These are phyloP conservation scores for Dicyrtoma fusca DNA, from an alignment of 2,888 invertebrate genomes.

Conservation along the genomic window DNA sequence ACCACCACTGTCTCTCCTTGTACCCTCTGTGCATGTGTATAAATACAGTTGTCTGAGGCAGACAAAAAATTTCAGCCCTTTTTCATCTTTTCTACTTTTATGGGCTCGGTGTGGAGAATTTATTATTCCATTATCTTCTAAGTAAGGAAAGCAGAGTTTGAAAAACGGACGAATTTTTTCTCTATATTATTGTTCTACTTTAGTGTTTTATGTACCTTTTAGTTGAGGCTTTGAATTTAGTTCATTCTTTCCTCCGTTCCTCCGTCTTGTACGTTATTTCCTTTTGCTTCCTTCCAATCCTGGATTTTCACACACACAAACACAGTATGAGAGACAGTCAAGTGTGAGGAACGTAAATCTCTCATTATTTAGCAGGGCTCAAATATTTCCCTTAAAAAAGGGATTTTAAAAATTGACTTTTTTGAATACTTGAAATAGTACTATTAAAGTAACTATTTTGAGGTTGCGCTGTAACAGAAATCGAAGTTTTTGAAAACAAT, in stretches of 20 bases:
- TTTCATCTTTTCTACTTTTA: constrained; percentile 37
- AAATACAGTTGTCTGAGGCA: constrained; percentile 33
- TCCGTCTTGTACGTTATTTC: background rate
- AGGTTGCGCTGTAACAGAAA: too few relatives aligned
- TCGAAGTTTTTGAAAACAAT: too few relatives aligned
- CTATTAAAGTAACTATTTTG: too few relatives aligned
- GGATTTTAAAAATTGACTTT: too few relatives aligned
- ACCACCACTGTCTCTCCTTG: background rate
- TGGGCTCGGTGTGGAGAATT: constrained; percentile 33
- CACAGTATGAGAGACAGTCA: too few relatives aligned
- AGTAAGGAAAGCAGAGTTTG: background rate
- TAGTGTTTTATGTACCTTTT: constrained; percentile 20
- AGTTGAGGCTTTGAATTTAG: constrained; percentile 26
- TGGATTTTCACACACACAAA: background rate
- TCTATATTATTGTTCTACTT: constrained; percentile 29
- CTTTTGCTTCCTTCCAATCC: background rate
- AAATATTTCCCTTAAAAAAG: too few relatives aligned
- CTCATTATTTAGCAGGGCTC: too few relatives aligned
- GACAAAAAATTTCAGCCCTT: constrained; percentile 33
- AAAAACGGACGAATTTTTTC: constrained; percentile 14
- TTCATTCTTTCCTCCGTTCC: background rate
- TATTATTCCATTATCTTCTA: constrained; percentile 36
- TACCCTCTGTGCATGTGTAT: constrained; percentile 27
- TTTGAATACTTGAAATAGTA: too few relatives aligned
- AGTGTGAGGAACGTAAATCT: too few relatives aligned